Evolutionary conservation across 2,797 vertebrate species (phyloP), one percentile per base, ranked within the genome.

Genomic region (Peromyscus melanophrys): DNA sequence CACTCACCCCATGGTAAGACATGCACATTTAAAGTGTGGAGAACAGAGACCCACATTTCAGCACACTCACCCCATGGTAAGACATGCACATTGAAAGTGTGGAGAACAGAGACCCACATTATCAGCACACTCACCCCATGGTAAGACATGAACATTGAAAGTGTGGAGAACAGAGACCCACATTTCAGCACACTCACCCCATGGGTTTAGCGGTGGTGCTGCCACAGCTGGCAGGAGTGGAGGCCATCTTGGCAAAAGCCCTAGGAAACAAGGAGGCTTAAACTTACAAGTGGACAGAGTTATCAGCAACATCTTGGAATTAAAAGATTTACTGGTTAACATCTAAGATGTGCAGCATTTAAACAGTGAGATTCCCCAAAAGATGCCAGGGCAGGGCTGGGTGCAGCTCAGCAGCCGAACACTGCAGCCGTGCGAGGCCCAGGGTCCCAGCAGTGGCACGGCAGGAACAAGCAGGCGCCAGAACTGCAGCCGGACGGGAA

Each of bases 201-300:
- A 99, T 99, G 59, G 99, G 99, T 98, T 99, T 99, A 80, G 99
- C 98, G 0, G 99, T 99, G 95, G 99, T 98, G 97, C 98, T 99
- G 93, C 99, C 99, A 75, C 99, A 99, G 99, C 99, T 99, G 81
- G 99, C 97, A 29, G 99, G 99, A 95, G 99, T 98, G 91, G 99
- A 99, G 92, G 99, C 99, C 99, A 99, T 99, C 98, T 99, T 99
- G 95, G 99, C 99, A 98, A 99, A 99, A 69, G 99, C 99, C 98
- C 99, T 99, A 95, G 93, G 49, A 98, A 98, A 98, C 89, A 78
- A 96, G 12, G 94, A 31, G 90, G 40, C 23, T 19, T 97, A 90
- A 93, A 96, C 82, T 94, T 78, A 97, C 90, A 78, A 59, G 59
- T 61, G 94, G 93, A 85, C 93, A 94, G 16, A 88, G 40, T 65